phyloP scores from a whole-genome alignment of 37 sponge, comb jelly and placozoan species.

The Diacarnus erythraeanus region DNA sequence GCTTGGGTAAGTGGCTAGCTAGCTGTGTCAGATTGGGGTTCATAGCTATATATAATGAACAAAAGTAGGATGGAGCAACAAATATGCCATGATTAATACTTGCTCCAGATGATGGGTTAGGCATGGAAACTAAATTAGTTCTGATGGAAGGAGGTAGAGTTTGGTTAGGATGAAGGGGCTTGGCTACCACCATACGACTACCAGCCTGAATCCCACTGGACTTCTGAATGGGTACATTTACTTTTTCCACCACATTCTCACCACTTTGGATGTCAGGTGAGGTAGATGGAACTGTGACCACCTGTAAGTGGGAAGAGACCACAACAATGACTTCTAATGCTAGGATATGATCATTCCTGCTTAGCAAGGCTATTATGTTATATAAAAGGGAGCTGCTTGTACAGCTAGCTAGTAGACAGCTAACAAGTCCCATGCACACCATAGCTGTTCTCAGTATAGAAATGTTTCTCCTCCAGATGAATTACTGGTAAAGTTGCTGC shows the following conservation, averaged over 20 bases:
- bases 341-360: neutral
- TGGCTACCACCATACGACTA: conserved; percentile 10
- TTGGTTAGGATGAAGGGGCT: conserved; percentile 3
- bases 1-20: conserved; percentile 26
- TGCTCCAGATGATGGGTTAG: neutral
- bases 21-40: conserved; percentile 13
- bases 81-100: neutral
- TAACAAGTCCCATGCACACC: too few relatives aligned
- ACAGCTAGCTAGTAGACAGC: too few relatives aligned
- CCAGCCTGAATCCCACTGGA: neutral
- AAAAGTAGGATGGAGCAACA: neutral
- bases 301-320: neutral
- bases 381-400: too few relatives aligned
- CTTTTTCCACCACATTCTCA: neutral
- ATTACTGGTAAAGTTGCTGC: too few relatives aligned
- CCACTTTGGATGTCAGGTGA: neutral
- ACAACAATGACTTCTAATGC: neutral
- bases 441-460: too few relatives aligned
- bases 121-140: neutral
- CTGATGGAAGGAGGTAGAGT: neutral
- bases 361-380: too few relatives aligned
- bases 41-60: neutral
- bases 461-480: too few relatives aligned
- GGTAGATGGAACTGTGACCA: conserved; percentile 18
- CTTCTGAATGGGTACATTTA: neutral